Evolutionary conservation across 2,888 invertebrate genomes (phyloP).

Genomic region (Geotrupes spiniger): DNA sequence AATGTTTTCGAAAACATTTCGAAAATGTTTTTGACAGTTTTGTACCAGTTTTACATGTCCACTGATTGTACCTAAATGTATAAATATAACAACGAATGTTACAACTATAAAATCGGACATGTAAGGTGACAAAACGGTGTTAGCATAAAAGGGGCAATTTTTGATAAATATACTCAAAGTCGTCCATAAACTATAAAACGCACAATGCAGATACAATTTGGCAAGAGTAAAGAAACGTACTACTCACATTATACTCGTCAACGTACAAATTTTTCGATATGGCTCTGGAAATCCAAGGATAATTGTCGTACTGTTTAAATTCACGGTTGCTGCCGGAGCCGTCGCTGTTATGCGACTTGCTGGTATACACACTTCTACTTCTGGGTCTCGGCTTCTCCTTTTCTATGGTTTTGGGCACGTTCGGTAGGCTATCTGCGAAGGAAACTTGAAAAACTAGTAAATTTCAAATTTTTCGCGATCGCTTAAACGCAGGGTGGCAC

Average conservation of each 20-base stretch:
- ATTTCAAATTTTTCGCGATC: conserved; percentile 5
- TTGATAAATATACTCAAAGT: background rate
- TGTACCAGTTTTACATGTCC: too few species aligned
- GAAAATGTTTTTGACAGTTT: too few species aligned
- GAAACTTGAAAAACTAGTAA: conserved; percentile 24
- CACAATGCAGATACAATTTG: background rate
- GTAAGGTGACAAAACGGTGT: too few species aligned
- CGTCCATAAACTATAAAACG: background rate
- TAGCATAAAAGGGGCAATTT: background rate
- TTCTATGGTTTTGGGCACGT: conserved; percentile 37
- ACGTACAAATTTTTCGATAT: conserved; percentile 59
- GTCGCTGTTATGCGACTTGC: conserved; percentile 64
- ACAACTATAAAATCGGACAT: too few species aligned
- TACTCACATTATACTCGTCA: conserved; percentile 50
- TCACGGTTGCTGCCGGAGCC: conserved; percentile 59
- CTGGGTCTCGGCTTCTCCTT: conserved; percentile 58
- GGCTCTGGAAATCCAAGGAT: conserved; percentile 59
- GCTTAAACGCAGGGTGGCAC: background rate
- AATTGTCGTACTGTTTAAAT: conserved; percentile 55
- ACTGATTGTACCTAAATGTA: too few species aligned
- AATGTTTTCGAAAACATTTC: too few species aligned
- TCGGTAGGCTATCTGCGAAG: conserved; percentile 45
- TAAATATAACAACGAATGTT: too few species aligned
- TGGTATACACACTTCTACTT: conserved; percentile 62
- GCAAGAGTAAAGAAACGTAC: background rate